Base-by-base conservation (phyloP, 2,888 invertebrate genomes). In the Globia sparganii region DNA sequence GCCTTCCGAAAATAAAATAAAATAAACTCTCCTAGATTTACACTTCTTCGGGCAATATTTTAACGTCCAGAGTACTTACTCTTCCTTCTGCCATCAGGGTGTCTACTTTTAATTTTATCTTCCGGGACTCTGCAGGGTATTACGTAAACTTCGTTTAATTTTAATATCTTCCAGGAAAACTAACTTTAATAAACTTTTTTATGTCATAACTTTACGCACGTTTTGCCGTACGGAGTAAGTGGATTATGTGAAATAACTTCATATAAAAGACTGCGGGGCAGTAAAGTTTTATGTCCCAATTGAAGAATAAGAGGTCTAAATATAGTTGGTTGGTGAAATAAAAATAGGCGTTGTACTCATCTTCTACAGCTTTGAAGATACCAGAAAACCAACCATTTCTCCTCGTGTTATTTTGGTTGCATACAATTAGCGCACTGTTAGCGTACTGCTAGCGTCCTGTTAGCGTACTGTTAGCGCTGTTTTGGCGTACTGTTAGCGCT, bases 171-270 rank as follows among this genome's bases (percentile, higher is more conserved):
- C 49, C n/a, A 68, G 71, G 56, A 74, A 75, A 71, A 78, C 75
- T 73, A 69, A 86, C 68, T 79, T 78, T 71, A 73, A 75, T 72
- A 86, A 86, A 83, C 69, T 75, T 83, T 83, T 86, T 83, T 71
- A 78, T 78, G 71, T 74, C 73, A 69, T 74, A 79, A 79, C 71
- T 86, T 83, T 69, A 72, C 74, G 74, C 73, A 69, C 83, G 37
- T 83, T 83, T 74, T 86, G 18, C 72, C 28, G 56, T 70, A 53
- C 37, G 28, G 43, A 34, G 71, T 77, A 74, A 86, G 83, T 71
- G 59, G 86, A 83, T 86, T 83, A 82, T 74, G 40, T 86, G 58
- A 59, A 86, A 77, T 77, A 82, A 61, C 71, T 61, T 37, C 25
- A 21, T 56, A 31, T 84, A 40, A 65, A 78, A 84, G 58, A 68